Evolutionary conservation across 2,113 vertebrate species (phyloP), one percentile per base, ranked within the genome.

Genomic region (Petrocephalus microphthalmus): DNA sequence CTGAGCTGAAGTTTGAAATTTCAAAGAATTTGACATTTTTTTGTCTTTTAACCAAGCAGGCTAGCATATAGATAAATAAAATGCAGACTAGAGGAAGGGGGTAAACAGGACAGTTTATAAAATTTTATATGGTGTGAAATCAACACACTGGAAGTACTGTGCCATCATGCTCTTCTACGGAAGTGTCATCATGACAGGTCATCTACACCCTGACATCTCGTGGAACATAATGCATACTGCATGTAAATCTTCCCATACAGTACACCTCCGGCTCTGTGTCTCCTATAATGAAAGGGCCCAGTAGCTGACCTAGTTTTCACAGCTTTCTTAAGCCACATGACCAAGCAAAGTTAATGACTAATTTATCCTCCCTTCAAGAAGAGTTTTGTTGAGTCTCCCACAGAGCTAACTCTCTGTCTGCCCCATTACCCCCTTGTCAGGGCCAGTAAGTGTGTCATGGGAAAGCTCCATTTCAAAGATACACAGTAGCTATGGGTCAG

Each of bases 251-350:
- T 19, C 74, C 42, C 13, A 56, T 78, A 49, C 47, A n/a, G 1
- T 78, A 49, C 47, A n/a, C 4, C 25, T 29, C n/a, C 10, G 87
- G 7, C 64, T 86, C 25, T 52, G 5, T 4, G 91, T 2, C 89
- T 88, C 93, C 60, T 90, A 52, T 85, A 64, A 88, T 64, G 82
- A 87, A 93, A 92, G 85, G 91, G 95, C 94, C 49, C 91, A 95
- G 93, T 92, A 94, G 92, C 90, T 93, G 90, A 92, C 92, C 92
- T 92, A 89, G 90, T 94, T 95, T 93, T 90, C 87, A 82, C n/a
- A 52, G 49, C n/a, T 13, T 84, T 19, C 20, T 45, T 67, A 87
- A 45, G 85, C 54, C 37, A 84, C 42, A 84, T 47, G 47, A n/a
- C 83, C 83, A 84, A 52, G 83, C 47, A n/a, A 51, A 53, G 22